A percentile compares a stretch with the other conserved stretches of the same genome.
Conservation (phyloP, 2,888 invertebrate species). For the Tenodera sinensis region DNA sequence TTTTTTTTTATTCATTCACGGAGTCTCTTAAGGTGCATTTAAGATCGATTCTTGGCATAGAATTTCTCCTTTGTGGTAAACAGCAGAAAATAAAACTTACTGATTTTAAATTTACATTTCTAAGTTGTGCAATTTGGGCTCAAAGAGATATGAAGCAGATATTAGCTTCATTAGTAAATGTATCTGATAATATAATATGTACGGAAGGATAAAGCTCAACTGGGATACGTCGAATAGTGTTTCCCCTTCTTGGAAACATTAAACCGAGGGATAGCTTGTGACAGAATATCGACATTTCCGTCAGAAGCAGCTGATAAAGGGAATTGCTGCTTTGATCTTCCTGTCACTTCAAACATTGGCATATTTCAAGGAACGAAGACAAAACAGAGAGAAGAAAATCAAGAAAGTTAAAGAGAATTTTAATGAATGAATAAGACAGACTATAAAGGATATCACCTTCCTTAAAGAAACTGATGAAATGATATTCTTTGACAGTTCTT, state of each 20-base stretch:
- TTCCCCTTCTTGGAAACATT: background rate
- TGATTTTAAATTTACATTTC: no score
- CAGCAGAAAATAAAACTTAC: no score
- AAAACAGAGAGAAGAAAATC: background rate
- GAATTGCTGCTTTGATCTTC: background rate
- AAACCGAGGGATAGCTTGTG: background rate
- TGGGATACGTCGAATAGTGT: background rate
- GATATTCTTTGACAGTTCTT: background rate
- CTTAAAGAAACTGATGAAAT: background rate
- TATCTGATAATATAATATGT: no score
- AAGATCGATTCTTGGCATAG: no score
- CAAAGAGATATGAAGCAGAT: no score
- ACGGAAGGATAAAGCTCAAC: no score
- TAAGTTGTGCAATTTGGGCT: no score
- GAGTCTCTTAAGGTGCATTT: no score
- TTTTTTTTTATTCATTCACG: no score
- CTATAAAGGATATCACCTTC: background rate
- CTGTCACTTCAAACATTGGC: background rate
- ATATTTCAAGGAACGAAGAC: background rate
- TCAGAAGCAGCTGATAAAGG: background rate
- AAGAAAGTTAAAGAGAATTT: background rate
- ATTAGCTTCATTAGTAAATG: no score
- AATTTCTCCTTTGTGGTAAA: no score
- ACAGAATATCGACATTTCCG: background rate
- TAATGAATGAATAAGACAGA: background rate